A percentile compares a stretch with the other conserved stretches of the same genome.
Evolutionary conservation across 2,888 invertebrate species (phyloP).

Genomic region (Drosophila lacicola): DNA sequence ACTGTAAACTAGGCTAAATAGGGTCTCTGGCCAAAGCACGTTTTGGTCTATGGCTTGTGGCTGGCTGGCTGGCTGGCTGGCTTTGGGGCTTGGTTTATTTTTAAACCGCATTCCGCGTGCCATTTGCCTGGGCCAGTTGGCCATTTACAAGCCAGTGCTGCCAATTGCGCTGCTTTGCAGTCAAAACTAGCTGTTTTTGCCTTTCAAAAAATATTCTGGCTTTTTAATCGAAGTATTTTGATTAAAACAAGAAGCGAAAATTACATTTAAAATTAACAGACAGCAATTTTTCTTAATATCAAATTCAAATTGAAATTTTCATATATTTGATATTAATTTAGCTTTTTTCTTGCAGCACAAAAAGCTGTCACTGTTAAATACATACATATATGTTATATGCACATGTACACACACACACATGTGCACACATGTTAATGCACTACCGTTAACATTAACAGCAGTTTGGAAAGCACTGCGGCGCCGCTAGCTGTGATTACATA

Average conservation of each 20-base stretch:
- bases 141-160: slow-evolving; percentile 23
- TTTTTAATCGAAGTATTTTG: no score
- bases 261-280: no score
- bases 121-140: slow-evolving; percentile 53
- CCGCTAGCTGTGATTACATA: slow-evolving; percentile 49
- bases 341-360: not conserved
- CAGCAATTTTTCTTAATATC: no score
- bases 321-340: not conserved
- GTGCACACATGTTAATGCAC: slow-evolving; percentile 21
- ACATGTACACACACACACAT: slow-evolving; percentile 13
- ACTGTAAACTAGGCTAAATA: slow-evolving; percentile 81
- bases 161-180: not conserved
- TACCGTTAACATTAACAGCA: slow-evolving; percentile 49
- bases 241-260: no score
- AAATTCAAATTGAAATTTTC: no score
- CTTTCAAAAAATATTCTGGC: not conserved
- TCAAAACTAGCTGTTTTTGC: slow-evolving; percentile 1
- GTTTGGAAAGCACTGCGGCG: slow-evolving; percentile 44
- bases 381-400: not conserved
- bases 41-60: slow-evolving; percentile 55
- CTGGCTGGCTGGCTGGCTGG: slow-evolving; percentile 19
- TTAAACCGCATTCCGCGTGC: slow-evolving; percentile 78
- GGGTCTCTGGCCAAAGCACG: slow-evolving; percentile 79
- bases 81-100: slow-evolving; percentile 74
- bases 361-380: slow-evolving; percentile 4